Conservation (phyloP, 2,888 invertebrate genomes). For the Trichopria drosophilae region DNA sequence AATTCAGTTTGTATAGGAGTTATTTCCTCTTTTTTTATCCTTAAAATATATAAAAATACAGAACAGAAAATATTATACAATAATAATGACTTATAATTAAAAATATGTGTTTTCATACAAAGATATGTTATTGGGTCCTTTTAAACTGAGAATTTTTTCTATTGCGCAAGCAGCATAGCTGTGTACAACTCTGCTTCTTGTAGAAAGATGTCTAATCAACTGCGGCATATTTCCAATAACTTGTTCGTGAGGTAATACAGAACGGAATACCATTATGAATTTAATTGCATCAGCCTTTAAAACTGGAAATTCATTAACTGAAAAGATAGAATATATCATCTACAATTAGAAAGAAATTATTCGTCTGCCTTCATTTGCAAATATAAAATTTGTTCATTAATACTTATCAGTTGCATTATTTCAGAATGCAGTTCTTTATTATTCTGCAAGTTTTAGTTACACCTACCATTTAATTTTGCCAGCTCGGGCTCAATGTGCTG, state of each 20-base stretch:
- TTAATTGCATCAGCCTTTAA: slow-evolving; percentile 96
- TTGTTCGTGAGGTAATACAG: slow-evolving; percentile 79
- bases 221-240: slow-evolving; percentile 76
- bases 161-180: slow-evolving; percentile 92
- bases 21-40: slow-evolving; percentile 67
- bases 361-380: slow-evolving; percentile 1
- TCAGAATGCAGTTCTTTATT: not conserved
- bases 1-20: slow-evolving; percentile 70
- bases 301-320: slow-evolving; percentile 86
- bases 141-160: slow-evolving; percentile 83
- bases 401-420: not conserved
- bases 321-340: slow-evolving; percentile 52
- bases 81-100: too few relatives aligned
- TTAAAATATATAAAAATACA: slow-evolving; percentile 45
- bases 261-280: slow-evolving; percentile 94
- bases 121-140: slow-evolving; percentile 63
- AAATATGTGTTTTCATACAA: slow-evolving; percentile 60
- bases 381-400: too few relatives aligned
- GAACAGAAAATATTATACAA: slow-evolving; percentile 38
- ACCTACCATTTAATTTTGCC: slow-evolving; percentile 69
- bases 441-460: not conserved
- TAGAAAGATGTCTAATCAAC: slow-evolving; percentile 74
- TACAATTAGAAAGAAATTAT: slow-evolving; percentile 1
- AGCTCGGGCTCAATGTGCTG: slow-evolving; percentile 86
- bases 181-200: slow-evolving; percentile 84